Base-by-base conservation (phyloP, 2,797 vertebrate genomes). In the Lutjanus campechanus region DNA sequence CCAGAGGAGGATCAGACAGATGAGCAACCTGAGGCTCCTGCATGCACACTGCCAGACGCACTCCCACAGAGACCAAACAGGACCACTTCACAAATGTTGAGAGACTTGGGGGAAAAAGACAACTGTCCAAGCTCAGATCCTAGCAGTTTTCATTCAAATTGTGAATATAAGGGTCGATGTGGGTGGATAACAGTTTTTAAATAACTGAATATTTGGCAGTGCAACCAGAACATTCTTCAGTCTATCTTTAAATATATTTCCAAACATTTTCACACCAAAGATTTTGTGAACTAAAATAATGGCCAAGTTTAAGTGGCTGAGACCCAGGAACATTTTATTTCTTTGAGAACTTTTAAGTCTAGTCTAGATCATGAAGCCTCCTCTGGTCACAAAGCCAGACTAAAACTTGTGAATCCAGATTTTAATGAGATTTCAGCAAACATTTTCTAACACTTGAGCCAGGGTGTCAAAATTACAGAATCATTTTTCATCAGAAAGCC, bases 1-100 rank as follows among this genome's bases (percentile, higher is more conserved):
- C 90, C 71, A 22, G 71, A 90, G 91, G 73, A 81, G 3, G 15
- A 76, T 77, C 87, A 71, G 88, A 86, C 91, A 92, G 91, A 92
- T 90, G 91, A 91, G 82, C 66, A 84, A 83, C 91, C 85, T 83
- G 83, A 88, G 88, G 87, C 79, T 85, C 61, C 47, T 41, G 6
- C 36, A 22, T 20, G 12, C 69, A 82, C 76, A 29, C 63, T 63
- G 73, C 49, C 75, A 81, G 47, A 81, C 58, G 3, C 25, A 71
- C 47, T 76, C 79, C 83, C 77, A 59, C 71, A 53, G 82, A 88
- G 79, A 83, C 76, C 49, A 4, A 78, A 46, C 40, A 11, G 25
- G 20, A 22, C 69, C 68, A 62, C 54, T 69, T 65, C 36, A 73
- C 62, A 66, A 70, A 80, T 71, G 70, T 65, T 60, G 12, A 17